These are phyloP conservation scores for Pristionchus mayeri DNA, from an alignment of 2,888 invertebrate species.

Conservation along the genomic window DNA sequence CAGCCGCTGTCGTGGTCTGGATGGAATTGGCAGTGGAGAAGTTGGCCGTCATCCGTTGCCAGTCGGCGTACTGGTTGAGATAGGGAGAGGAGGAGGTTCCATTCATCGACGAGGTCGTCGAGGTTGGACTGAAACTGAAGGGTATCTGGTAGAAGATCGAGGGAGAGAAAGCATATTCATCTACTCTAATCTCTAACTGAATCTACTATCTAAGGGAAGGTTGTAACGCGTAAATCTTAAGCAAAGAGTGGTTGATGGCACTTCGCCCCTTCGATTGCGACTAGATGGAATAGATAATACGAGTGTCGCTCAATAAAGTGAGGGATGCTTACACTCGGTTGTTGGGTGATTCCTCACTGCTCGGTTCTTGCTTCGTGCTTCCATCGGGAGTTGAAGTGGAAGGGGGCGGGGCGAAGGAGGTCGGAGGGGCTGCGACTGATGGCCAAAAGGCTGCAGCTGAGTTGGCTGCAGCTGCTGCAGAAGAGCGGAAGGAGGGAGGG, in stretches of 20 bases:
- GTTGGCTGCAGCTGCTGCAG: background rate
- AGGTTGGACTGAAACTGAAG: conserved; percentile 26
- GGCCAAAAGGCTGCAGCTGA: conserved; percentile 19
- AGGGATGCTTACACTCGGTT: conserved; percentile 37
- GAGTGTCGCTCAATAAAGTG: background rate
- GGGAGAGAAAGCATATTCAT: no score
- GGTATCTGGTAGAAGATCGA: no score
- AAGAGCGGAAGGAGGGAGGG: conserved; percentile 19
- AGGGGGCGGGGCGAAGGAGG: conserved; percentile 46
- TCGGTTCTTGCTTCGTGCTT: background rate
- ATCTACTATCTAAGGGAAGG: no score
- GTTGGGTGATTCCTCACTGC: background rate
- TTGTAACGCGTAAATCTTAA: no score
- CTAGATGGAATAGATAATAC: no score
- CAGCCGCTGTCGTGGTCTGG: conserved; percentile 3
- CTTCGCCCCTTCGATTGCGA: no score
- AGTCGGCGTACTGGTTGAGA: background rate
- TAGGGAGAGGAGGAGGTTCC: conserved; percentile 17
- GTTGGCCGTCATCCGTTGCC: conserved; percentile 16
- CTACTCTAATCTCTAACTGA: no score
- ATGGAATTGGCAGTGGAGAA: conserved; percentile 20
- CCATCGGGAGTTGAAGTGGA: conserved; percentile 31
- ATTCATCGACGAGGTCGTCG: conserved; percentile 23
- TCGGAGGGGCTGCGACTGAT: background rate
- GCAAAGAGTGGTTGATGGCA: no score